Evolutionary conservation across 2,113 vertebrate species (phyloP), one percentile per base, ranked within the genome.

Genomic region (Zosterops lateralis): DNA sequence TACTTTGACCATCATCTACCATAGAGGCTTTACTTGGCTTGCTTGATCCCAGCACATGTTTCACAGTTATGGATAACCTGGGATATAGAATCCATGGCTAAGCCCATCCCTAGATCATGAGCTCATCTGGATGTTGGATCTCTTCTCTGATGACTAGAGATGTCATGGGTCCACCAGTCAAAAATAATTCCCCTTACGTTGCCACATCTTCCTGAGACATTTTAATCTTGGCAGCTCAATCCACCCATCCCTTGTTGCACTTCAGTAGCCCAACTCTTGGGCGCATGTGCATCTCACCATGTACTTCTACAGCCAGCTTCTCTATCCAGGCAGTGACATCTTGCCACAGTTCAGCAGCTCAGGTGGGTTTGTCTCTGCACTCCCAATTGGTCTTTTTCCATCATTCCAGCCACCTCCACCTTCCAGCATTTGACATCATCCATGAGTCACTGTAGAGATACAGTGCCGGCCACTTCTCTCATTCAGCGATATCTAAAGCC

Each of bases 161-260:
- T 7, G 6, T 45, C 40, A 25, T 4, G 9, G 32, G n/a, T 4
- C 40, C 12, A 12, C n/a, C n/a, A 44, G 12, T 2, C 14, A 78
- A 12, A 53, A 45, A 24, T 24, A 31, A 68, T 48, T 58, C 22
- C 18, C 11, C 14, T 28, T 57, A 3, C 26, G 21, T 26, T 40
- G 28, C 17, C 44, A 48, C 28, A 14, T 47, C 13, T 21, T 26
- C 42, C 10, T 26, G 62, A 57, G 42, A 13, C n/a, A 31, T 26
- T 56, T 79, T 67, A 32, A 26, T 57, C 7, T 20, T 17, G 62
- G n/a, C 62, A 80, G 34, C 10, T 68, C 5, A 1, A 40, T 22
- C 34, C 22, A 26, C 42, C 12, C 4, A 0, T 21, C n/a, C 4
- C 1, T 48, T 48, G 11, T 22, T 40, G 53, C 0, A 2, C 17